Evolutionary conservation across 2,797 vertebrate species (phyloP), one percentile per base, ranked within the genome.

Genomic region (Thalassophryne amazonica): DNA sequence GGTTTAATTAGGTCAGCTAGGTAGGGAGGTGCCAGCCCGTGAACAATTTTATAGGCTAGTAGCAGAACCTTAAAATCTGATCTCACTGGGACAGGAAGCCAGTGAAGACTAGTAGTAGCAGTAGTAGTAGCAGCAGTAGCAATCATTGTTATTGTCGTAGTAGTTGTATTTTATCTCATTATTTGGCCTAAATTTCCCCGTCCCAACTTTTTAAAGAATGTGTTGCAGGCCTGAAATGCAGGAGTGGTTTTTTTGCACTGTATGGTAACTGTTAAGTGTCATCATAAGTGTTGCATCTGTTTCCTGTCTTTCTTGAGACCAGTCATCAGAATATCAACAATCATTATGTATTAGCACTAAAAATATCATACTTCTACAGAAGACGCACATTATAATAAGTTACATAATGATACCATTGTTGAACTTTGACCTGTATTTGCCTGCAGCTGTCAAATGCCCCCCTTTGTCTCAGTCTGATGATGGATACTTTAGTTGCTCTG

Each of bases 231-330:
- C n/a, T n/a, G n/a, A n/a, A n/a, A n/a, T n/a, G n/a, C n/a, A n/a
- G n/a, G n/a, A n/a, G n/a, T n/a, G n/a, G n/a, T n/a, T 12, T 43
- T 24, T 25, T 13, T 9, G 6, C 11, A 19, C 14, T 13, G 4
- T 20, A 18, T 10, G 28, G 34, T 12, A 10, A 13, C 19, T n/a
- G n/a, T n/a, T n/a, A n/a, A n/a, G 21, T 8, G 2, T 13, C 28
- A 39, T 37, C 25, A 22, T 7, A 16, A 15, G 9, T 11, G 5
- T 2, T 5, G 13, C 76, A 76, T 67, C 69, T 78, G 73, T 57
- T 83, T 80, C 76, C 77, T 60, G 18, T 7, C 28, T 43, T 83
- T 83, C 79, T 82, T 46, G 37, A 53, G 9, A n/a, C 5, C 7
- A 48, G 2, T 1, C 41, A 33, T 34, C 4, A 46, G 36, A 56